Base-by-base conservation (phyloP, 2,113 vertebrate genomes). In the Istiophorus platypterus region DNA sequence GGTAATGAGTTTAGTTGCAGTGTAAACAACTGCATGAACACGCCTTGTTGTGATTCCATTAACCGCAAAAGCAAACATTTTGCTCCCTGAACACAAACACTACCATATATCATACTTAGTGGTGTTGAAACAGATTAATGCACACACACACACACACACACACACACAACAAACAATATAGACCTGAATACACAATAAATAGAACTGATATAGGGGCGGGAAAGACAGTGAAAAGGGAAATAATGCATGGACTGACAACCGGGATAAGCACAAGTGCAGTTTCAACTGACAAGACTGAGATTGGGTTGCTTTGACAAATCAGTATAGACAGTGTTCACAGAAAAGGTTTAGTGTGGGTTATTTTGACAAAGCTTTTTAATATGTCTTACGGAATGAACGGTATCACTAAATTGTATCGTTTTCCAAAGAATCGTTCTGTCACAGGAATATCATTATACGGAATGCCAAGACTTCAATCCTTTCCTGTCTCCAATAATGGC, bases 301-400 rank as follows among this genome's bases (percentile, higher is more conserved):
- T 74, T 45, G 64, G 39, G 82, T 84, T 6, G 31, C 56, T 29
- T 63, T 77, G 39, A 68, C 20, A 69, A 71, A 74, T 85, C 29
- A 26, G 66, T 67, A 8, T 3, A 24, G 71, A 69, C 51, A 24
- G 51, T 7, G 47, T 42, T 80, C 29, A 64, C 62, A 84, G 20
- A 42, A 72, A 58, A 67, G 42, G 49, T 5, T 31, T 15, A 27
- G 29, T 54, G 9, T 20, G 31, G 7, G 24, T 15, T 70, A 66
- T 54, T 77, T 69, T 90, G 88, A 91, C 72, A 85, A 90, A 91
- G 85, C 73, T 74, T 89, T 92, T 90, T 89, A 86, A 93, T 92
- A 87, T 85, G 49, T 78, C 66, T 76, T 84, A 80, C 74, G 72
- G 41, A 91, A 89, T 71, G 37, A 84, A 78, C 61, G 52, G 80